phyloP scores from a whole-genome alignment of 35 echinoderm and acorn worm genomes.

The Anneissia japonica region DNA sequence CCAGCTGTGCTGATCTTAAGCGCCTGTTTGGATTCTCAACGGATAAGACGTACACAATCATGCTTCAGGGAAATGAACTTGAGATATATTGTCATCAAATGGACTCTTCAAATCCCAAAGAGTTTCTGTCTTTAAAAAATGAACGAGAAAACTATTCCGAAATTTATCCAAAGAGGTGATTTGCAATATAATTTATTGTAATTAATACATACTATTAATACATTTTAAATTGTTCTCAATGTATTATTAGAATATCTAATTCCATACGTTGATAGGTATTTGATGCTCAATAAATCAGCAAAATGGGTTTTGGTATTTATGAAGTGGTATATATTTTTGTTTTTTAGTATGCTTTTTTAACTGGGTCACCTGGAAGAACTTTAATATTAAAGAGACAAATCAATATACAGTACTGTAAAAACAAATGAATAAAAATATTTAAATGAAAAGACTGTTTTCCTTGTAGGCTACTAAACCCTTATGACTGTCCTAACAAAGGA shows the following conservation, averaged over 20 bases:
- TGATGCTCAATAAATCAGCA: too few relatives aligned
- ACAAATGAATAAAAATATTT: too few relatives aligned
- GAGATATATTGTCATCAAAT: slow-evolving; percentile 83
- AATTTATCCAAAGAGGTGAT: slow-evolving; percentile 96
- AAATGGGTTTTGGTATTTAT: too few relatives aligned
- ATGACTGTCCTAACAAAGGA: slow-evolving; percentile 65
- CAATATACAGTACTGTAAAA: neutral
- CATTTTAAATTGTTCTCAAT: too few relatives aligned
- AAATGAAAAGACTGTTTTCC: neutral
- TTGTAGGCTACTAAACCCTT: slow-evolving; percentile 62
- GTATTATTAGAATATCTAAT: too few relatives aligned
- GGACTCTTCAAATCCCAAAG: slow-evolving; percentile 43
- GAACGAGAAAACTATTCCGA: slow-evolving; percentile 94
- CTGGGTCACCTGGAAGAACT: neutral
- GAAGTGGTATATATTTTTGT: too few relatives aligned
- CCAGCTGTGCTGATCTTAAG: slow-evolving; percentile 74
- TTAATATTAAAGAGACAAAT: neutral
- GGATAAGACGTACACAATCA: slow-evolving; percentile 68
- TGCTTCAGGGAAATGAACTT: slow-evolving; percentile 61
- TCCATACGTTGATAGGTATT: too few relatives aligned
- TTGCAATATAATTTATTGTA: too few relatives aligned
- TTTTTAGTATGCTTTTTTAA: neutral
- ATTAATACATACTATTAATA: too few relatives aligned
- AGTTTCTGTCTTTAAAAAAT: slow-evolving; percentile 64
- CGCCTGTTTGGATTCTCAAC: slow-evolving; percentile 29